Base-by-base conservation (phyloP, 2,888 invertebrate genomes). In the Perizoma affinitatum region DNA sequence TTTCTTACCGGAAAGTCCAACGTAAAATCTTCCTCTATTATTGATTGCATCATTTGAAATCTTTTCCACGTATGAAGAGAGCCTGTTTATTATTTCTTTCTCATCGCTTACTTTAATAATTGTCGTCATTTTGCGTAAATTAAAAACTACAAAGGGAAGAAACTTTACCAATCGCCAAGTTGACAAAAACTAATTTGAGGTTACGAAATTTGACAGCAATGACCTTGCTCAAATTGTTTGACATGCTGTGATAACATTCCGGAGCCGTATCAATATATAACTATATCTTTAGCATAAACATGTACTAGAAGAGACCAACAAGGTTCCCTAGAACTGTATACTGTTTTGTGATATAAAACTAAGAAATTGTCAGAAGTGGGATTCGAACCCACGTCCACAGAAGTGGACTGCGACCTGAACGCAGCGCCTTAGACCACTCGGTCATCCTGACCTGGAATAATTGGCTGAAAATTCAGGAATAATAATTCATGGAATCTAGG, bases 1-100 rank as follows among this genome's bases (percentile, higher is more conserved):
- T 22, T 22, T 22, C 80, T 85, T 87, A 96, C 97, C 97, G 79
- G 97, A 97, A 68, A 97, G 91, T 42, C 97, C 97, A 61, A 97
- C 87, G 76, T 93, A 95, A 88, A 97, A 97, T 55, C 93, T 87
- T 65, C 94, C 95, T 65, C 94, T 91, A 65, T 87, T 93, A 49
- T 89, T 80, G 59, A 96, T 95, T 35, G 95, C 94, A 71, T 94
- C 92, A 64, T 94, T 94, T 0, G 96, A 95, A 72, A 93, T 93
- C 70, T 93, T 92, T 78, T 96, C 94, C 44, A 97, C 93, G 70
- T 95, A 92, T 4, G 87, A 84, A 54, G 94, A 87, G 33, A 97
- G 85, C 75, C 93, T 93, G 50, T 86, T 84, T 45, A 95, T 92
- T 11, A 96, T 94, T 74, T 93, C 93, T 55, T 83, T 80, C 78